Evolutionary conservation across 2,797 vertebrate genomes (phyloP), one percentile per base, ranked within the genome.

Genomic region (Phyllotis vaccarum): DNA sequence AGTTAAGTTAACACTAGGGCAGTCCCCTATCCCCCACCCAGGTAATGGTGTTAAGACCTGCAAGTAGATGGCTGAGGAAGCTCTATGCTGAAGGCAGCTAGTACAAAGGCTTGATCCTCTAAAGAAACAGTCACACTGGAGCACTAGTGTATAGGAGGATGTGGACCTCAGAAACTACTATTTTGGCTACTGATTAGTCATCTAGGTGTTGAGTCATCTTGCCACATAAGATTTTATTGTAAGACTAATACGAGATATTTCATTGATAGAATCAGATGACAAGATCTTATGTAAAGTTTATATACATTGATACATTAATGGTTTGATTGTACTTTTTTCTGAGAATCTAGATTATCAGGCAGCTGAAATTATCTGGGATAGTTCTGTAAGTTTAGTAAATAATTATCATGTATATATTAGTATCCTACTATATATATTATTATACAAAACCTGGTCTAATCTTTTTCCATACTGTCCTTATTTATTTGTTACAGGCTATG

Each of bases 161-260:
- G 19, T 12, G 24, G 62, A 72, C 78, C 87, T 72, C 52, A 92
- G 85, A 27, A 75, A 68, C 92, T 90, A 16, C 54, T 95, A 34
- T 90, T 24, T 54, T 46, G 62, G 11, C 88, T 89, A 54, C 54
- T 95, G 43, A 76, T 86, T 60, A 93, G 2, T 93, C 93, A 46
- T 93, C 81, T 88, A 56, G 68, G 78, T 79, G 60, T 68, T 86
- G 83, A 93, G 22, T 94, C 76, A 64, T 16, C 89, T 92, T 90
- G 72, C 78, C 64, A 94, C 64, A 64, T 90, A 70, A 75, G 49
- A 78, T 70, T 37, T 86, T 81, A 66, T 37, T 62, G 83, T 74
- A 80, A 78, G 88, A 46, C 34, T 89, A 29, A 49, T 24, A 68
- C 31, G 11, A 54, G 60, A 13, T 74, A 86, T 64, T 78, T 86